Conservation (phyloP, 2,888 invertebrate species). For the Sussaba pulchella region DNA sequence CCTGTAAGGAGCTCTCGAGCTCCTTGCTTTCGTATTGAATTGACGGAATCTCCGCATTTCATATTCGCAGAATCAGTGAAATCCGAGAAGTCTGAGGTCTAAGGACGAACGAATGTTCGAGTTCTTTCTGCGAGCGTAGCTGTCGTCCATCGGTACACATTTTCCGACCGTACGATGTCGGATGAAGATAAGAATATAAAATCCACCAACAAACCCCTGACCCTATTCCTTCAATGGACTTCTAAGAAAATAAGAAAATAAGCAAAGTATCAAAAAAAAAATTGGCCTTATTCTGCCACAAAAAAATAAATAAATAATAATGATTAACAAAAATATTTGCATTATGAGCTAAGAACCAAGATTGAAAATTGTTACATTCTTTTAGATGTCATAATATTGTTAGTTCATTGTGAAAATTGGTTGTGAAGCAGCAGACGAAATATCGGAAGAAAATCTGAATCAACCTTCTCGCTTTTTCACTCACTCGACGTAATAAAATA, state of each 20-base stretch:
- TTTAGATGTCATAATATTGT: no score
- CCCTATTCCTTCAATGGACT: neutral
- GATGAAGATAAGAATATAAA: constrained; percentile 7
- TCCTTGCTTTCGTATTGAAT: constrained; percentile 1
- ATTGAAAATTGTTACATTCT: neutral
- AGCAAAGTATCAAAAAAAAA: neutral
- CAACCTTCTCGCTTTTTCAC: neutral
- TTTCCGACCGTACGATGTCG: neutral
- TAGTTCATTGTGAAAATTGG: no score
- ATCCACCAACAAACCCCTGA: neutral
- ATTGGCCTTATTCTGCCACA: neutral
- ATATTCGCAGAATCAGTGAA: constrained; percentile 2
- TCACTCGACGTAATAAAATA: neutral
- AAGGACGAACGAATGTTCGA: neutral
- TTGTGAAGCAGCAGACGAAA: neutral
- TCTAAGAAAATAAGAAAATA: no score
- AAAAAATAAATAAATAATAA: constrained; percentile 10
- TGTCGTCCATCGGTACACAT: neutral
- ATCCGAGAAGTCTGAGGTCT: neutral
- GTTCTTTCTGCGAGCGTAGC: neutral
- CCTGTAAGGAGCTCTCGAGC: constrained; percentile 3
- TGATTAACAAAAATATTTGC: neutral
- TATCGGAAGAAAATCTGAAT: neutral
- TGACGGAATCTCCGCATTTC: neutral
- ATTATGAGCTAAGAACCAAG: neutral